Conservation (phyloP, 2,888 invertebrate genomes). For the Rhyacophila evoluta region DNA sequence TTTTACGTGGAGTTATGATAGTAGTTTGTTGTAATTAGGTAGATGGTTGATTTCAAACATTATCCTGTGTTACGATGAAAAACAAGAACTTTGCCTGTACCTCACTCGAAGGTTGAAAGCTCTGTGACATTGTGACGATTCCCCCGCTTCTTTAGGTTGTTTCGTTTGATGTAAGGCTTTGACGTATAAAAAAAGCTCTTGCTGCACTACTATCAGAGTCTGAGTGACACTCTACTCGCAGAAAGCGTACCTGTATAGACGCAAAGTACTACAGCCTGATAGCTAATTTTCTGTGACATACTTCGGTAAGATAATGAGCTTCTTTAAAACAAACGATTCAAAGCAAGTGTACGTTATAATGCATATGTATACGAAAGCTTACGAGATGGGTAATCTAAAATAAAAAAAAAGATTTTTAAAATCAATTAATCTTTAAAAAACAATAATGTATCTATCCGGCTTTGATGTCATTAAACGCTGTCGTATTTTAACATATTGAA, state of each 20-base stretch:
- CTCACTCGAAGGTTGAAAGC: not conserved
- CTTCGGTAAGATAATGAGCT: not conserved
- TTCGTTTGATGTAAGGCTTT: slow-evolving; percentile 22
- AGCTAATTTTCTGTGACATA: slow-evolving; percentile 12
- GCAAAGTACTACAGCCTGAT: not conserved
- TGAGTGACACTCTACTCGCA: slow-evolving; percentile 7
- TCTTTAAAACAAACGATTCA: not conserved
- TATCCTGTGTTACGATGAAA: not conserved
- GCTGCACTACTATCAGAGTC: not conserved
- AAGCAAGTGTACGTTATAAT: not conserved
- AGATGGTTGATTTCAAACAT: too few relatives aligned
- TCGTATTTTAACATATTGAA: too few relatives aligned
- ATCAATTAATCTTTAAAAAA: too few relatives aligned
- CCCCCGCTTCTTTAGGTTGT: not conserved
- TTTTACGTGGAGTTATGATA: too few relatives aligned
- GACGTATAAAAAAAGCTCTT: slow-evolving; percentile 21
- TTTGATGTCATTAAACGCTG: too few relatives aligned
- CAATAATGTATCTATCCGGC: too few relatives aligned
- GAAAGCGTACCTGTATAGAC: not conserved
- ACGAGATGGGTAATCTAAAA: too few relatives aligned
- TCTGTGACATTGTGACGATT: slow-evolving; percentile 4
- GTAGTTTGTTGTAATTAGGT: too few relatives aligned
- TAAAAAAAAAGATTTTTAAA: too few relatives aligned
- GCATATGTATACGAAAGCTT: too few relatives aligned
- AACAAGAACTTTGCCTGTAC: not conserved